Percentiles rank a stretch among this genome's conserved stretches.
Conservation (phyloP, 37 sponge, comb jelly and placozoan species). For the Beroe forskalii region DNA sequence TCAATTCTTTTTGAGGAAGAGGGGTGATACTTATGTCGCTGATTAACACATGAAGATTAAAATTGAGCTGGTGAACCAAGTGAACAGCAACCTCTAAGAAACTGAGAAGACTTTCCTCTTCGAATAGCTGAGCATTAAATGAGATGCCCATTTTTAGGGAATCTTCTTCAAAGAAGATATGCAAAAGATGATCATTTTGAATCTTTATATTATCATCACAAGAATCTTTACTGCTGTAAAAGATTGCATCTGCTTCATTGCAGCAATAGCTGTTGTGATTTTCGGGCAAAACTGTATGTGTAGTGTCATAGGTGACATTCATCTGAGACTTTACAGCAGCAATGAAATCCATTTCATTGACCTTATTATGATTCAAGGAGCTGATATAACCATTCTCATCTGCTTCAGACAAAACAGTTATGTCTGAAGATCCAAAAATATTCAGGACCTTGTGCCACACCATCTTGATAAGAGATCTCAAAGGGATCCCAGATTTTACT, state of each 20-base stretch:
- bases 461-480: no score
- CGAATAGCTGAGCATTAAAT: neutral
- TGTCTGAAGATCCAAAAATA: neutral
- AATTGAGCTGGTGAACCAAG: neutral
- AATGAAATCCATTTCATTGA: no score
- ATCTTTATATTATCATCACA: no score
- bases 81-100: neutral
- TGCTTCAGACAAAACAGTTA: neutral
- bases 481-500: no score
- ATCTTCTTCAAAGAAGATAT: neutral
- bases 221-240: no score
- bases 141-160: neutral
- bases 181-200: neutral
- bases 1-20: neutral
- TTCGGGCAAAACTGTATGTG: no score
- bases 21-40: neutral
- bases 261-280: no score
- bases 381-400: neutral
- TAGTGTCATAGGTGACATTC: no score
- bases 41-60: neutral
- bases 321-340: no score
- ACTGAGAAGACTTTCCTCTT: neutral
- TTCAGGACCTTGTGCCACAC: neutral
- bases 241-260: no score
- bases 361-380: no score